Evolutionary conservation across 2,797 vertebrate species (phyloP), one percentile per base, ranked within the genome.

Genomic region (Sebastes nivosus): DNA sequence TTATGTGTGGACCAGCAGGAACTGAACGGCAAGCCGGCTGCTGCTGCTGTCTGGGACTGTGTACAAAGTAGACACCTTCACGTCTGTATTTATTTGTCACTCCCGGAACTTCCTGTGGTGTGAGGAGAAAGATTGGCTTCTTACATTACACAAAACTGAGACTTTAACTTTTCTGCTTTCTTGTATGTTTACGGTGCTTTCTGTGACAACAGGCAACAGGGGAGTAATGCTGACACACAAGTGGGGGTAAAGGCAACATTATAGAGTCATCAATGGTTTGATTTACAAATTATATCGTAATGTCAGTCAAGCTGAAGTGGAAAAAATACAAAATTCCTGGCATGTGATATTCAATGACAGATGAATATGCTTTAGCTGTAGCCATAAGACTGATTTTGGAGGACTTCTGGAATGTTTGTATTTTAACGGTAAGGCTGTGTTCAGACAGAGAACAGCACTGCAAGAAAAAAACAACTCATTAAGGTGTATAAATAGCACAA

Each of bases 1-100:
- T 54, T 60, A 22, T 8, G 9, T 36, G n/a, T 30, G 22, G 55
- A 61, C 54, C 63, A 63, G 38, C 38, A 24, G 38, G 30, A 55
- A 65, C 32, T 16, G 55, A 67, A 73, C 8, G 12, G 74, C 9
- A 14, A 13, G 22, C 27, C 25, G 29, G 32, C 14, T 55, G 61
- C 68, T 73, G 63, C 24, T 73, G 63, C 24, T 60, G n/a, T 57
- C 79, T 65, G 54, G 73, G 27, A 82, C 24, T n/a, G 34, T 5
- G 38, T 27, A 55, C 18, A 59, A 69, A 74, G 25, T 20, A 10
- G 5, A 75, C 20, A n/a, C 32, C 25, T 30, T 18, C n/a, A 29
- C 1, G 2, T 77, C 29, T 66, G 18, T 59, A 46, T 67, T 74
- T 38, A 66, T 66, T 60, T 3, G 25, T 72, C 75, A 36, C 30